Evolutionary conservation across 2,113 vertebrate species (phyloP).

Genomic region (Pomatostomus ruficeps): DNA sequence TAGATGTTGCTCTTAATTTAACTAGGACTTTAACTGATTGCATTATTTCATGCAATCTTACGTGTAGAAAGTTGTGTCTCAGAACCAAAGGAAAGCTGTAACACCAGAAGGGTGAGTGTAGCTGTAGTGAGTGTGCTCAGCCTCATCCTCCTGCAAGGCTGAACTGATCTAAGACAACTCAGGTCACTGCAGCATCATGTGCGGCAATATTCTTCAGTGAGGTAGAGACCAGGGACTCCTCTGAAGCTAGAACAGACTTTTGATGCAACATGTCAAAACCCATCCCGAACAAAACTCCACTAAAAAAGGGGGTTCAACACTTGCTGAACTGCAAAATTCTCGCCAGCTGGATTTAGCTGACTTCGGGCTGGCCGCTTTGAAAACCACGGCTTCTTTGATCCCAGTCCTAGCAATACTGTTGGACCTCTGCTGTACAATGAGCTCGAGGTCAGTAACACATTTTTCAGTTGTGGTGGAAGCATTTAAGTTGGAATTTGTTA

Average conservation of each 20-base stretch:
- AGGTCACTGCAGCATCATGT: neutral
- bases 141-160: neutral
- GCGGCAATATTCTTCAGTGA: neutral
- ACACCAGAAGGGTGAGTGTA: neutral
- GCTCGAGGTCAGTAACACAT: neutral
- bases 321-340: neutral
- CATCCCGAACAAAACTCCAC: neutral
- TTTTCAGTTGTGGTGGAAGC: slow-evolving; percentile 28
- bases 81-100: neutral
- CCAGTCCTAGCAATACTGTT: neutral
- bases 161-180: neutral
- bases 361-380: neutral
- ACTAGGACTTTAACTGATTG: neutral
- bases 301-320: neutral
- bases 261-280: neutral
- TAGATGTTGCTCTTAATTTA: neutral
- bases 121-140: neutral
- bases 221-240: neutral
- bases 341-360: slow-evolving; percentile 8
- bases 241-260: neutral
- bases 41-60: neutral
- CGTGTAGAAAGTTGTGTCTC: neutral
- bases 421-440: slow-evolving; percentile 7
- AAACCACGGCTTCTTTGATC: slow-evolving; percentile 27
- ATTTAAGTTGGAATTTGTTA: slow-evolving; percentile 48